Evolutionary conservation across 2,797 vertebrate genomes (phyloP), one percentile per base, ranked within the genome.

Genomic region (Muscicapa striata): DNA sequence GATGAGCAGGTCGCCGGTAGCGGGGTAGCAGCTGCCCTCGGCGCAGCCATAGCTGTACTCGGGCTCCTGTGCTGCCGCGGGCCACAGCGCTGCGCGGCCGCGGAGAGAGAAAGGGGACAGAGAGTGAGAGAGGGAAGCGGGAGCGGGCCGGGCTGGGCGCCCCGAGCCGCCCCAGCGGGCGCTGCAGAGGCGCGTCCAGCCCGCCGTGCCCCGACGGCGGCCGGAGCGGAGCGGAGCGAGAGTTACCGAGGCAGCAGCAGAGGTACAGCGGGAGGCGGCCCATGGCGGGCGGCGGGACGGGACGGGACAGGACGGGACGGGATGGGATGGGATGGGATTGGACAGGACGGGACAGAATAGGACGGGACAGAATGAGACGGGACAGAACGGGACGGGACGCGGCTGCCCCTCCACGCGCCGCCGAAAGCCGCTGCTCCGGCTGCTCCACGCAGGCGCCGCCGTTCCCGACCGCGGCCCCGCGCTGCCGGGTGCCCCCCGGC

Each of bases 1-100:
- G 90, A 99, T 99, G 80, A 99, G 98, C 79, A 99, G 98, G 97
- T 99, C 99, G 45, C 99, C 99, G 3, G 99, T 99, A 95, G 99
- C 99, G 0, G 99, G 99, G 97, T 99, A 99, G 97, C 99, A 99
- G 97, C 99, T 99, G 40, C 99, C 99, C 96, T 99, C 98, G 0
- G 98, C 99, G 93, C 99, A 99, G 67, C 99, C 97, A 22, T 99
- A 99, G 85, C 98, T 98, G 93, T 98, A 97, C 89, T 99, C 98
- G 0, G 99, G 99, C 30, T 98, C 96, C 91, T 99, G 98, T 27
- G 98, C 98, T 57, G 89, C 95, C 59, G 93, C 91, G 83, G 80
- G 90, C 92, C 98, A 98, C 36, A 98, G 83, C 59, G 94, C 98
- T 98, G 84, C 19, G 64, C 67, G 74, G 38, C 59, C 82, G 69